Evolutionary conservation across 2,797 vertebrate species (phyloP), one percentile per base, ranked within the genome.

Genomic region (Peromyscus nudipes): DNA sequence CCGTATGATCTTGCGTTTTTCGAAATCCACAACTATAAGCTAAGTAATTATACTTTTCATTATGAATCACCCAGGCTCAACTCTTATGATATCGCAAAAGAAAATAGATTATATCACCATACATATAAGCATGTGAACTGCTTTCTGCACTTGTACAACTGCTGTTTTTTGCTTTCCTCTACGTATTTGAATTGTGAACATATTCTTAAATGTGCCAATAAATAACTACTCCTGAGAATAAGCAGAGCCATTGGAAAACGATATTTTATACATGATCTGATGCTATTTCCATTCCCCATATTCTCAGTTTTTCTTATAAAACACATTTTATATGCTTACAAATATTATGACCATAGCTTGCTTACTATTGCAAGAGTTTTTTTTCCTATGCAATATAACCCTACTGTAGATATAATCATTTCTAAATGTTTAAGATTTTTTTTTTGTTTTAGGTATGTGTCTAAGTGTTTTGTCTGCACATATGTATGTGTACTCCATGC

Each of bases 131-230:
- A 27, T 37, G 69, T 71, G n/a, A 29, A 17, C 23, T 29, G 14
- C 13, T 29, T 83, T 40, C 4, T 69, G 16, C 23, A 80, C 29
- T 10, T 92, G 93, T 91, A 71, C 64, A 11, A 16, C 73, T 89
- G 43, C 40, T 84, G 13, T 95, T 90, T 89, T 2, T 49, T 25
- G 73, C 37, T 46, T 90, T 94, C 40, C 6, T 76, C 19, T 40
- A 96, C 14, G 23, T 4, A 40, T 37, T 65, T 92, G 43, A 94
- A 91, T 34, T 93, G 37, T 90, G 40, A 95, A 43, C 43, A 34
- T 19, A 73, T 9, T 31, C 7, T 80, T 37, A 85, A 37, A 46
- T 19, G 73, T 40, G 21, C 23, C 34, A 94, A 87, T 3, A 25
- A 14, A 85, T 40, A 88, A 64, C 8, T n/a, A 27, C 76, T 77